Conservation (phyloP, 2,888 invertebrate species). For the Lasioglossum pauxillum region DNA sequence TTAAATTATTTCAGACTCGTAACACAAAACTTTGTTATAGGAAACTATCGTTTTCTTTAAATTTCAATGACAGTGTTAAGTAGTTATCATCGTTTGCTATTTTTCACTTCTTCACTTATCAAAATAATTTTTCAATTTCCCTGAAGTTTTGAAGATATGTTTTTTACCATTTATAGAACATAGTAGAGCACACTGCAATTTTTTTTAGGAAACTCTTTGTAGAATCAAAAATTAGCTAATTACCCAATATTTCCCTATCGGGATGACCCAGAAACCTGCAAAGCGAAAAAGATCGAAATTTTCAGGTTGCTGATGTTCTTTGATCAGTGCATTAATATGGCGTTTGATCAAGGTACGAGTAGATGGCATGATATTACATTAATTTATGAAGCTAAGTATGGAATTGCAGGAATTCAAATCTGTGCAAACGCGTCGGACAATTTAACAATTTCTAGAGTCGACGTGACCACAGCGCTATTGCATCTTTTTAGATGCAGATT, state of each 20-base stretch:
- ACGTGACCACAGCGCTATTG: background rate
- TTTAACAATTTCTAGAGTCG: background rate
- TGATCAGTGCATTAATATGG: background rate
- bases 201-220: background rate
- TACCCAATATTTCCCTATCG: background rate
- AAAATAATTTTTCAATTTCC: background rate
- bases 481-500: constrained; percentile 44
- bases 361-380: background rate
- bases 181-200: background rate
- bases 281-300: background rate
- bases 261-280: background rate
- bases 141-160: background rate
- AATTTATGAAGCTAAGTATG: constrained; percentile 1
- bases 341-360: background rate
- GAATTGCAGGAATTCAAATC: constrained; percentile 19
- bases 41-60: background rate
- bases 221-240: background rate
- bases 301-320: background rate
- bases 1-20: background rate
- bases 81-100: too few relatives aligned
- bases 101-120: too few relatives aligned
- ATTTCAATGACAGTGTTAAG: too few relatives aligned
- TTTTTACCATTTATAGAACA: background rate
- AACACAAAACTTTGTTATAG: background rate
- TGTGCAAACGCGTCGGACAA: constrained; percentile 1